Percentiles rank a stretch among this genome's conserved stretches.
Evolutionary conservation across 2,888 invertebrate genomes (phyloP).

Genomic region (Epistrophella euchroma): DNA sequence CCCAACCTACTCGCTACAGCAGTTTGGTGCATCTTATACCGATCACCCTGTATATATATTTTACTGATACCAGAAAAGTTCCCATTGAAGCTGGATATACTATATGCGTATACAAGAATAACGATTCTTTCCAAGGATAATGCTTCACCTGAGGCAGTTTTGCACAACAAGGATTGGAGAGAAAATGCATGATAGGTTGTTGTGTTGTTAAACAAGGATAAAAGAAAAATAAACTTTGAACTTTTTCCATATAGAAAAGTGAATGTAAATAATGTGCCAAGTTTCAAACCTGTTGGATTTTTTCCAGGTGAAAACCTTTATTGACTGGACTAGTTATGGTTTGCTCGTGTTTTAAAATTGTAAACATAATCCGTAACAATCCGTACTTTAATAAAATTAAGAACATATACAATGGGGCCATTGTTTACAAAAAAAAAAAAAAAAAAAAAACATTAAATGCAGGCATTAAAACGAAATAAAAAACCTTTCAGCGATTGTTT

Average conservation of each 20-base stretch:
- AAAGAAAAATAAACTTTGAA: slow-evolving; percentile 43
- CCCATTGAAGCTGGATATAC: slow-evolving; percentile 1
- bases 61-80: slow-evolving; percentile 34
- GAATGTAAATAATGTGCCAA: slow-evolving; percentile 53
- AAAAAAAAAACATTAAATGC: slow-evolving; percentile 3
- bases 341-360: neutral
- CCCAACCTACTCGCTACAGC: too few relatives aligned
- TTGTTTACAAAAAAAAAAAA: slow-evolving; percentile 29
- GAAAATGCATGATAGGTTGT: slow-evolving; percentile 51
- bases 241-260: slow-evolving; percentile 52
- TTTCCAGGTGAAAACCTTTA: too few relatives aligned
- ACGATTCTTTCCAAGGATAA: slow-evolving; percentile 52
- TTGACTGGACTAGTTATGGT: too few relatives aligned
- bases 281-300: too few relatives aligned
- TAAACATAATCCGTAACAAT: neutral
- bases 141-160: slow-evolving; percentile 64
- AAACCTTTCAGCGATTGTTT: slow-evolving; percentile 1
- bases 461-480: neutral
- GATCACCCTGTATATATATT: slow-evolving; percentile 10
- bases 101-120: slow-evolving; percentile 17
- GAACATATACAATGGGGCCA: slow-evolving; percentile 47
- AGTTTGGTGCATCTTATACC: too few relatives aligned
- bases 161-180: slow-evolving; percentile 37
- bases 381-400: neutral
- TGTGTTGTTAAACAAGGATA: slow-evolving; percentile 40